A percentile compares a stretch with the other conserved stretches of the same genome.
phyloP scores from a whole-genome alignment of 2,797 vertebrate species.

The Micropoecilia bifurca region DNA sequence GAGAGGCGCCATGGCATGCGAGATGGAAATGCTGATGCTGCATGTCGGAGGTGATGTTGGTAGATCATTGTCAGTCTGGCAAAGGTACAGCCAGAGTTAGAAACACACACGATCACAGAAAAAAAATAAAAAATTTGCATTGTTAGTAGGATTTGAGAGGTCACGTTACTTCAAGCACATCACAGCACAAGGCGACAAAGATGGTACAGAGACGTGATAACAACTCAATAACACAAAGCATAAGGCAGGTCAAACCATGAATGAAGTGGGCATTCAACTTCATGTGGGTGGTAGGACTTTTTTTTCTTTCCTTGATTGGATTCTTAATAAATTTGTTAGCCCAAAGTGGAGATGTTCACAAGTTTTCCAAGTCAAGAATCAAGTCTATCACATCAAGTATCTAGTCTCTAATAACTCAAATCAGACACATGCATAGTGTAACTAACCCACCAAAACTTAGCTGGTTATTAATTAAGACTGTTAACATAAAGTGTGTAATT shows the following conservation, averaged over 20 bases:
- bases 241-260: slow-evolving; percentile 55
- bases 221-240: slow-evolving; percentile 53
- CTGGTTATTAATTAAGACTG: neutral
- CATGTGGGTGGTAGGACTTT: neutral
- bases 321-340: neutral
- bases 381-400: neutral
- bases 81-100: slow-evolving; percentile 61
- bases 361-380: neutral
- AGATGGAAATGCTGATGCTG: slow-evolving; percentile 76
- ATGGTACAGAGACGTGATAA: slow-evolving; percentile 65
- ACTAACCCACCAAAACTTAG: neutral
- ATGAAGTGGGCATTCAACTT: slow-evolving; percentile 53
- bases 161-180: slow-evolving; percentile 82
- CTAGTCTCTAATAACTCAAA: neutral
- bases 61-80: slow-evolving; percentile 56
- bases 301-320: neutral
- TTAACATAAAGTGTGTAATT: neutral
- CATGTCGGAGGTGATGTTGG: slow-evolving; percentile 26
- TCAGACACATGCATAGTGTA: neutral
- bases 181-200: slow-evolving; percentile 58
- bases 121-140: slow-evolving; percentile 43
- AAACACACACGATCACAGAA: slow-evolving; percentile 46
- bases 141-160: slow-evolving; percentile 52
- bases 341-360: neutral
- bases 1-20: slow-evolving; percentile 86